Base-by-base conservation (phyloP, 2,113 vertebrate species). In the Monopterus albus region DNA sequence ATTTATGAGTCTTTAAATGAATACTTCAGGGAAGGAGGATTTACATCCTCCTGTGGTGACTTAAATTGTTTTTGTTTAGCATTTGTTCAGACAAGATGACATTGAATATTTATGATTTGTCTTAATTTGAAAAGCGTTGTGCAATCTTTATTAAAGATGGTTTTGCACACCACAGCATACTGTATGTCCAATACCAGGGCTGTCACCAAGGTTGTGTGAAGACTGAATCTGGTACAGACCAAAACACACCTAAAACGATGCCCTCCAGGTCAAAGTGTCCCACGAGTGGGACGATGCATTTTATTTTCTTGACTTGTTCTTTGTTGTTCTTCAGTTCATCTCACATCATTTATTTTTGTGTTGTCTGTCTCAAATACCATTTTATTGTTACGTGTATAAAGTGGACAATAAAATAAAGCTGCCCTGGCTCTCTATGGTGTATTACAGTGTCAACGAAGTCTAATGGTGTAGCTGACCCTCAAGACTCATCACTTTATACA, bases 1-100 rank as follows among this genome's bases (percentile, higher is more conserved):
- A 83, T 88, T 79, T 85, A 75, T 50, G 58, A 78, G 72, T 81
- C 68, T 83, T 76, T 82, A 84, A 88, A 89, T 83, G 76, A 89
- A 85, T 58, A 66, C 79, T 82, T 79, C 51, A 29, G 75, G 67
- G 76, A 80, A 31, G 47, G 55, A 35, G 59, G 66, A 80, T 89
- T 82, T 80, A 74, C 72, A 49, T 76, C 81, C 87, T 69, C 77
- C 84, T 87, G 84, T 25, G 79, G 43, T 61, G 78, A 78, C 84
- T 79, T 81, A 63, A 75, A 88, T 57, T 72, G 64, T 74, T 87
- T 81, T 75, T 74, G 70, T 89, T 78, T 75, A 57, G 79, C 64
- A 67, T 72, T 72, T 73, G 66, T 75, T 76, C 39, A 62, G 61
- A 74, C 43, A 86, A 55, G 49, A 76, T 58, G 62, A 71, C 68